Evolutionary conservation across 2,888 invertebrate genomes (phyloP), one percentile per base, ranked within the genome.

Genomic region (Serrognathus titanus): DNA sequence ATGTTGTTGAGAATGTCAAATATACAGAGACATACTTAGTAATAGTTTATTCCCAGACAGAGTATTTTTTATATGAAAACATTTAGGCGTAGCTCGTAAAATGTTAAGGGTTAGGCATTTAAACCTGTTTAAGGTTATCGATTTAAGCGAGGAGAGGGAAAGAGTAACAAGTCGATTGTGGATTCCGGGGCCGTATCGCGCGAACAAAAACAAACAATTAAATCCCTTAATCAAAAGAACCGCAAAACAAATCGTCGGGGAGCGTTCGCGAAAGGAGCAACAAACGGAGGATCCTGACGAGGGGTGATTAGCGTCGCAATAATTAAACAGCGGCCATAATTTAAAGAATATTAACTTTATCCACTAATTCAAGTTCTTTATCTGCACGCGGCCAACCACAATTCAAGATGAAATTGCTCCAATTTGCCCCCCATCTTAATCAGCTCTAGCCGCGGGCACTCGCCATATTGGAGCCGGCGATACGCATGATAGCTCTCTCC

Each of bases 391-490:
- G 48, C 62, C 63, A 55, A 60, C 63, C 59, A 56, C 62, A 61
- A 65, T 64, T 63, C 60, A 61, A 60, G 61, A 60, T 56, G 59
- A 61, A 64, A 64, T 58, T 55, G 60, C 62, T 59, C 38, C 66
- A 65, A 66, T 65, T 65, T 66, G 61, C 60, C 55, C 62, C 62
- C 62, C 62, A 57, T 64, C 64, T 66, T 66, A 66, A 65, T 65
- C 63, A 65, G 61, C 57, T 54, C 52, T 53, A 51, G 57, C 57
- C 62, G 59, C 55, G 58, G 58, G 64, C 62, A 41, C 55, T 50
- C 51, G 55, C 63, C 63, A 61, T 62, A 63, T 66, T 63, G 61
- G 56, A 61, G 57, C 7, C 36, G 43, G 16, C 36, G 64, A 63
- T 64, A 66, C 64, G 63, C 64, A 64, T 60, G 66, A 66, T 66